A percentile compares a stretch with the other conserved stretches of the same genome.
phyloP scores from a whole-genome alignment of 2,113 vertebrate species.

The Gasterosteus nipponicus region DNA sequence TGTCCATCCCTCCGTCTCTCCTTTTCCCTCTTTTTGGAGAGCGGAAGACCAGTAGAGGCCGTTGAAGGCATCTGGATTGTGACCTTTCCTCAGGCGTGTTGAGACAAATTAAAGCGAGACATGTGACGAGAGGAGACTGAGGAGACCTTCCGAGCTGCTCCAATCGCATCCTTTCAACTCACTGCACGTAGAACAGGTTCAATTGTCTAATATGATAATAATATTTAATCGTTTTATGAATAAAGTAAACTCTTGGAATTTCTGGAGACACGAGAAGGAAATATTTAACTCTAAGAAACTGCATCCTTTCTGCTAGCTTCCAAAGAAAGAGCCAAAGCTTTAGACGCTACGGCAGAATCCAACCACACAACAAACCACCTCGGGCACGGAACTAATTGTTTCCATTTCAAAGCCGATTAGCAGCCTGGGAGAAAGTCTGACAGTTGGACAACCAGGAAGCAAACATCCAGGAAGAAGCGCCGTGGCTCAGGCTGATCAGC shows the following conservation, averaged over 20 bases:
- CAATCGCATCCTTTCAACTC: slow-evolving; percentile 60
- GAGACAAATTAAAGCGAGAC: slow-evolving; percentile 81
- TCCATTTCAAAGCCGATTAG: slow-evolving; percentile 77
- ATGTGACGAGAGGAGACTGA: slow-evolving; percentile 72
- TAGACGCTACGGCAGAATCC: slow-evolving; percentile 31
- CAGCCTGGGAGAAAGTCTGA: slow-evolving; percentile 68
- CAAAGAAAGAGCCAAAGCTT: slow-evolving; percentile 52
- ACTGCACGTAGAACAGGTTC: slow-evolving; percentile 62
- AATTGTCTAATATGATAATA: slow-evolving; percentile 42
- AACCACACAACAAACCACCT: slow-evolving; percentile 52
- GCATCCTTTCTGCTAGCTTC: slow-evolving; percentile 25
- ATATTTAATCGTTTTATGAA: not conserved
- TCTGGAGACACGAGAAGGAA: slow-evolving; percentile 13
- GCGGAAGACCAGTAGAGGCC: slow-evolving; percentile 64
- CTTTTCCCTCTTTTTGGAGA: slow-evolving; percentile 48
- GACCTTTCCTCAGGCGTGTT: slow-evolving; percentile 78
- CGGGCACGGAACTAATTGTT: slow-evolving; percentile 71
- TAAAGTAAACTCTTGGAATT: slow-evolving; percentile 12
- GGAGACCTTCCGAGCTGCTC: slow-evolving; percentile 67
- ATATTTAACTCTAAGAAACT: slow-evolving; percentile 13
- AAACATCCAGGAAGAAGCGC: slow-evolving; percentile 59
- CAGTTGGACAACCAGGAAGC: slow-evolving; percentile 64
- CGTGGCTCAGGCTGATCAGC: slow-evolving; percentile 47
- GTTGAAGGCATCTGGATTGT: slow-evolving; percentile 75
- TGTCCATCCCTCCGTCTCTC: slow-evolving; percentile 24